Conservation (phyloP, 2,797 vertebrate genomes). For the Bryconaethiops microstoma region DNA sequence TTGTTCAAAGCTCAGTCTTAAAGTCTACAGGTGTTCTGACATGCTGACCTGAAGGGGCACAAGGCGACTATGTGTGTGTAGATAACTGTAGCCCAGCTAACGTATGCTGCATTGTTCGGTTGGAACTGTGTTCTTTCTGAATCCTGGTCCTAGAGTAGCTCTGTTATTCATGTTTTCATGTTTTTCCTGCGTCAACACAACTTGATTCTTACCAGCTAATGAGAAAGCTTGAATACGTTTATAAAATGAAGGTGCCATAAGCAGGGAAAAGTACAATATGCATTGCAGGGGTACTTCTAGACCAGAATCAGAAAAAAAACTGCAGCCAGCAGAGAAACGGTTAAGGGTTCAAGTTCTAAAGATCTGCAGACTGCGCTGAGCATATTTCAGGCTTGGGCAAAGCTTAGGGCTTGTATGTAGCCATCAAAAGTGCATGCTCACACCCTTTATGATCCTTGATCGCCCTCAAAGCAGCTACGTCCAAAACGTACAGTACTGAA, state of each 20-base stretch:
- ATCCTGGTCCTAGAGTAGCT: not conserved
- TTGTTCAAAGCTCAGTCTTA: slow-evolving; percentile 74
- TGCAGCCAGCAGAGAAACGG: too few relatives aligned
- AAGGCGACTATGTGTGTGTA: slow-evolving; percentile 17
- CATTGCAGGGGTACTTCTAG: not conserved
- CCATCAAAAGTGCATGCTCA: slow-evolving; percentile 9
- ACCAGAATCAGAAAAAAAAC: not conserved
- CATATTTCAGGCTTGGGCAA: slow-evolving; percentile 3
- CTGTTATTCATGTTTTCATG: not conserved
- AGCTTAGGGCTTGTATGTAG: not conserved
- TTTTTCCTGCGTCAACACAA: not conserved
- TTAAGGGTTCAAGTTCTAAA: not conserved
- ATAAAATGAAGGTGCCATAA: not conserved
- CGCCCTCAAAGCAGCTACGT: slow-evolving; percentile 14
- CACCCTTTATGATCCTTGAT: slow-evolving; percentile 1
- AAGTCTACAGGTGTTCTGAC: slow-evolving; percentile 63
- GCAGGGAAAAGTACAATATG: not conserved
- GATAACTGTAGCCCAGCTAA: not conserved
- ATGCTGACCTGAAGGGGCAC: slow-evolving; percentile 40
- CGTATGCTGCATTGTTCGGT: not conserved
- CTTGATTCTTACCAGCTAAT: not conserved
- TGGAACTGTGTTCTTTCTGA: not conserved
- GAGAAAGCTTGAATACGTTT: not conserved
- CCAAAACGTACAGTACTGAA: slow-evolving; percentile 21
- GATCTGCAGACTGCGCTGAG: not conserved